phyloP scores from a whole-genome alignment of 23 tunicate genomes.

The Styela clava region DNA sequence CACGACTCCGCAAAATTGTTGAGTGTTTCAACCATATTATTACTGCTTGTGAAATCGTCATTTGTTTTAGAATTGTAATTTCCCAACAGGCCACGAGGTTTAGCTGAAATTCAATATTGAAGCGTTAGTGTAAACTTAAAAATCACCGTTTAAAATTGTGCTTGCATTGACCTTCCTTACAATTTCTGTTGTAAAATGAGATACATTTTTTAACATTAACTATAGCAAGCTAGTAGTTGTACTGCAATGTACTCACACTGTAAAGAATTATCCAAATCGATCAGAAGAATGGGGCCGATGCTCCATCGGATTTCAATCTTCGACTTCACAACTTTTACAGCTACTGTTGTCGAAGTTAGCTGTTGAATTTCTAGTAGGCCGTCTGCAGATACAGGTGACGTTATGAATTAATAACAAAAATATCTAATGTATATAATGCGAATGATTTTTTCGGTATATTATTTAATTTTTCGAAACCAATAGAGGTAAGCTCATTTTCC shows the following conservation, averaged over 20 bases:
- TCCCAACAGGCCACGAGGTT: background rate
- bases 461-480: too few species aligned
- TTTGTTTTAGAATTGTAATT: background rate
- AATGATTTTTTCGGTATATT: too few species aligned
- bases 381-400: too few species aligned
- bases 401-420: too few species aligned
- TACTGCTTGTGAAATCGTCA: background rate
- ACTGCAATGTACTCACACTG: background rate
- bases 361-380: background rate
- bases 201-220: too few species aligned
- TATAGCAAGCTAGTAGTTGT: too few species aligned
- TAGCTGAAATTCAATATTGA: background rate
- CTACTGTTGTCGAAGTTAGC: background rate
- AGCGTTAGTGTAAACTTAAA: too few species aligned
- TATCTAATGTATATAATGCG: too few species aligned
- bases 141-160: too few species aligned
- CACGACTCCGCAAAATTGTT: background rate
- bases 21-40: background rate
- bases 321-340: background rate
- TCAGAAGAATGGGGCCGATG: background rate
- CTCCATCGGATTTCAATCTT: background rate
- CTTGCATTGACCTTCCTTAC: too few species aligned
- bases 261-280: background rate
- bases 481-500: too few species aligned
- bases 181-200: too few species aligned